phyloP scores from a whole-genome alignment of 2,797 vertebrate species.

The Enoplosus armatus region DNA sequence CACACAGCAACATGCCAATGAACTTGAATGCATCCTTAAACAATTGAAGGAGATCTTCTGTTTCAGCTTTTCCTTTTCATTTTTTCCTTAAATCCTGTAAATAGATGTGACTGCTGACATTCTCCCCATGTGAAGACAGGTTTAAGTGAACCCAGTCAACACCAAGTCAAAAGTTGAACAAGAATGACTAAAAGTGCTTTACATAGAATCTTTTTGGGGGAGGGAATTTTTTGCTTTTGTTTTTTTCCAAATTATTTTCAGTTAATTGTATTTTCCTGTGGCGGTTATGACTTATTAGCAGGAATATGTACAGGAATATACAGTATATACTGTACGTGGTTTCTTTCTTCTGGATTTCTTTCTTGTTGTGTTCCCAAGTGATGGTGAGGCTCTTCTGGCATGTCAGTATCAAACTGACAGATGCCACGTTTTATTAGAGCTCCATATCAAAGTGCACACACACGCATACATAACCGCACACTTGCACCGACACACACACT shows the following conservation, averaged over 20 bases:
- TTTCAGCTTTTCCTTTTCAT: not conserved
- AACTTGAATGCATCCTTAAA: slow-evolving; percentile 13
- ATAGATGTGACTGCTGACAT: slow-evolving; percentile 27
- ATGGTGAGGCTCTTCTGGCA: slow-evolving; percentile 60
- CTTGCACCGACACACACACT: not conserved
- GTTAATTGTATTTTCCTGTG: not conserved
- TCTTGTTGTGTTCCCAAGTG: slow-evolving; percentile 55
- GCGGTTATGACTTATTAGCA: not conserved
- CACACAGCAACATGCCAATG: slow-evolving; percentile 1
- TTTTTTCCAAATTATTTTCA: slow-evolving; percentile 11
- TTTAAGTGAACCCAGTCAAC: slow-evolving; percentile 18
- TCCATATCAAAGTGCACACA: slow-evolving; percentile 37
- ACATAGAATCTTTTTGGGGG: not conserved
- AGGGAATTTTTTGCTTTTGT: not conserved
- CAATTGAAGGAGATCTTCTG: not conserved
- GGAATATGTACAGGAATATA: slow-evolving; percentile 9
- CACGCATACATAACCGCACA: slow-evolving; percentile 11
- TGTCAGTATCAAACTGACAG: slow-evolving; percentile 78
- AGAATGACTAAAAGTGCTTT: slow-evolving; percentile 7
- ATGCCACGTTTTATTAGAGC: slow-evolving; percentile 81
- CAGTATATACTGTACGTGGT: not conserved
- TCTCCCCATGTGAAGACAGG: slow-evolving; percentile 1
- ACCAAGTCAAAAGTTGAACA: slow-evolving; percentile 21
- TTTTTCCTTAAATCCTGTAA: slow-evolving; percentile 5
- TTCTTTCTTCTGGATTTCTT: slow-evolving; percentile 41